Base-by-base conservation (phyloP, 2,113 vertebrate species). In the Deroptyus accipitrinus region DNA sequence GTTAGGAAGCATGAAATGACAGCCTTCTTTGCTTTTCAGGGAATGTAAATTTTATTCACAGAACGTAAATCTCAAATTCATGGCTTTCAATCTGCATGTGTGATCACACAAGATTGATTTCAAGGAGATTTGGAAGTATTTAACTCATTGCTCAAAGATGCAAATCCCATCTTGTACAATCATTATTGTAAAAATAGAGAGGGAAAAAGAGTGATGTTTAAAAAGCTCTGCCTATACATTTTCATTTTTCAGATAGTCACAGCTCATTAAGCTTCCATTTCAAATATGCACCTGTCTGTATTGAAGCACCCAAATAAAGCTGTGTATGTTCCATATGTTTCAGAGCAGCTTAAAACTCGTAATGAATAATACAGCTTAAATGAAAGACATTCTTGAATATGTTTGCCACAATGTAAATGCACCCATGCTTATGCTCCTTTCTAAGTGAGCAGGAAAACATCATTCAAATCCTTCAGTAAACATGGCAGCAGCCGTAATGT, bases 1-100 rank as follows among this genome's bases (percentile, higher is more conserved):
- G 68, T 80, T 89, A 96, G 97, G 80, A 93, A 95, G 97, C 96
- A 96, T 97, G 96, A 98, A 98, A 98, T 93, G 93, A 96, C 95
- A 97, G 96, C 91, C 96, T 82, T 64, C 89, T 97, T 93, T 97
- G 97, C 94, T 95, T 97, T 97, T 95, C 92, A 97, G 94, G 96
- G 89, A 94, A 96, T 3, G 42, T 97, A 96, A 95, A 98, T 97
- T 98, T 97, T 97, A 97, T 96, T 97, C 92, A 74, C 94, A 83
- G 76, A 86, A 97, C 46, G 79, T 98, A 97, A 97, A 97, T 97
- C 95, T 97, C 89, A 17, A 92, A 94, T 92, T 92, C 39, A 62
- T 72, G 90, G 92, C 94, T 97, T 97, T 96, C 94, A 93, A 59
- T 94, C 93, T 96, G 91, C 66, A 84, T 94, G 75, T 54, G 24